Evolutionary conservation across 2,113 vertebrate genomes (phyloP).

Genomic region (Muntiacus reevesi): DNA sequence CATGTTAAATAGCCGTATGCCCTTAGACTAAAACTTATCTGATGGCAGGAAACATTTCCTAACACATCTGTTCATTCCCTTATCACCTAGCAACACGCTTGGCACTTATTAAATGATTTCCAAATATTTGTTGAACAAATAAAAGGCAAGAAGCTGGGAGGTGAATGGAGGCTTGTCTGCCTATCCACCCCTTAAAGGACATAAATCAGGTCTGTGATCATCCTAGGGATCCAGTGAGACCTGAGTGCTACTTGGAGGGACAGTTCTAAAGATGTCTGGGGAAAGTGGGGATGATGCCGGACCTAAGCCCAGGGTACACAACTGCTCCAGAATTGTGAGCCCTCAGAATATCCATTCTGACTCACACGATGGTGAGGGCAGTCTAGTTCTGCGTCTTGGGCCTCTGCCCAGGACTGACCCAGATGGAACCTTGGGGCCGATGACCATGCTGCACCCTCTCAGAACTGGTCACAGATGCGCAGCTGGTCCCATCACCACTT

Average conservation of each 20-base stretch:
- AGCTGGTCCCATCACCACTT: neutral
- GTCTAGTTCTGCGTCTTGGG: neutral
- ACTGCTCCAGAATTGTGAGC: neutral
- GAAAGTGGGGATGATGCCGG: neutral
- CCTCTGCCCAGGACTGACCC: neutral
- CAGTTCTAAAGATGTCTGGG: neutral
- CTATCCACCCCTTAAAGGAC: neutral
- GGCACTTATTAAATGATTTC: neutral
- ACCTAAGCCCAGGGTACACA: neutral
- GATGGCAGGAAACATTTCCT: neutral
- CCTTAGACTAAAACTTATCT: neutral
- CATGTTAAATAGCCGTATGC: neutral
- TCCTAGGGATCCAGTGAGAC: neutral
- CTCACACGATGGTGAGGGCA: neutral
- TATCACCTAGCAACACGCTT: neutral
- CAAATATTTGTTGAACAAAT: neutral
- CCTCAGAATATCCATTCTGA: neutral
- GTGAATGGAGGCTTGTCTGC: neutral
- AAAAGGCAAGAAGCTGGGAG: conserved; percentile 12
- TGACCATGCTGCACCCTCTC: neutral
- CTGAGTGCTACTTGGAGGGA: neutral
- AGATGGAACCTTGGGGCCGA: neutral
- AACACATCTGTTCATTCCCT: neutral
- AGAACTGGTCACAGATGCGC: neutral
- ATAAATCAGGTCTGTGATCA: neutral